A percentile compares a stretch with the other conserved stretches of the same genome.
phyloP scores from a whole-genome alignment of 2,797 vertebrate genomes.

The Chloroceryle inda region DNA sequence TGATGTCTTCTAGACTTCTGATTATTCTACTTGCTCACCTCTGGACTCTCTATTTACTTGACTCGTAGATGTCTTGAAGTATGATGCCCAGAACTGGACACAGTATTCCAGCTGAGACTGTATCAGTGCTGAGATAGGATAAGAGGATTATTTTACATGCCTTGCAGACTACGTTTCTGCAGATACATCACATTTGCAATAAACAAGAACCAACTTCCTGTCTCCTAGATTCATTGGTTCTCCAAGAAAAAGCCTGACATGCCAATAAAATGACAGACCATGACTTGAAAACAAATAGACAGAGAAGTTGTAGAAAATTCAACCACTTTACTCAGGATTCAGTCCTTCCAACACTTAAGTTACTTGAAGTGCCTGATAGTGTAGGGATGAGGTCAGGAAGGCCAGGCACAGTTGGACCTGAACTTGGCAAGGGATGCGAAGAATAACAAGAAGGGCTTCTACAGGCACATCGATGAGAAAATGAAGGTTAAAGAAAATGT shows the following conservation, averaged over 20 bases:
- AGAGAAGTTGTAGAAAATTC: not conserved
- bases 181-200: not conserved
- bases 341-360: not conserved
- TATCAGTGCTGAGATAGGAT: not conserved
- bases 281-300: not conserved
- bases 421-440: too few relatives aligned
- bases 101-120: not conserved
- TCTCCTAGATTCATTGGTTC: not conserved
- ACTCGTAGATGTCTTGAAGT: not conserved
- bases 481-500: too few relatives aligned
- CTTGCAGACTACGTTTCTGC: not conserved
- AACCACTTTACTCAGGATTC: not conserved
- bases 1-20: not conserved
- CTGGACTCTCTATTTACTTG: not conserved
- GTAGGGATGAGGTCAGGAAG: too few relatives aligned
- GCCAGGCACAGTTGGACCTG: too few relatives aligned
- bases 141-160: not conserved
- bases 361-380: not conserved
- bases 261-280: not conserved
- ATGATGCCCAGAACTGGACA: not conserved
- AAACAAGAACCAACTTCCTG: not conserved
- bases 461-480: too few relatives aligned
- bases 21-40: not conserved
- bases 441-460: too few relatives aligned
- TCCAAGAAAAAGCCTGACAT: not conserved